phyloP scores from a whole-genome alignment of 1,140 invertebrate genomes.

The Brachionus rotundiformis region DNA sequence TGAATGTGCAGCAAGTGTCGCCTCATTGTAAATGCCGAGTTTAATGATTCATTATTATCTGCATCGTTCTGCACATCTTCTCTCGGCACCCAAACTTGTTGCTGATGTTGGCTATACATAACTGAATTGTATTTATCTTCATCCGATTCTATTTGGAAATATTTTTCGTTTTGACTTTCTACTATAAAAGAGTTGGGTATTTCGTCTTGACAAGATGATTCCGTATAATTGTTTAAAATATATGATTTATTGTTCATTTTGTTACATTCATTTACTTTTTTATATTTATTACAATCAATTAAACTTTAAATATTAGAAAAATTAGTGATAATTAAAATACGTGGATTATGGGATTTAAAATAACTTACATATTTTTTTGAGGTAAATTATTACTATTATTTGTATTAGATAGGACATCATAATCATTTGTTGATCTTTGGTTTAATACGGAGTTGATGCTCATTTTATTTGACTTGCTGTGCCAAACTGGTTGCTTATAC shows the following conservation, averaged over 20 bases:
- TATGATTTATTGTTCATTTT: not conserved
- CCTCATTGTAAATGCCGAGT: conserved; percentile 85
- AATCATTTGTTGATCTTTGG: not conserved
- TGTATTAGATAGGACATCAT: not conserved
- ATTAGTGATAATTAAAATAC: not conserved
- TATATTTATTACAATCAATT: not conserved
- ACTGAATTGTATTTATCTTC: not conserved
- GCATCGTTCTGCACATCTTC: not conserved
- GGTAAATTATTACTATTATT: conserved; percentile 6
- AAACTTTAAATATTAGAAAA: not conserved
- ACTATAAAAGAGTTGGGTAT: not conserved
- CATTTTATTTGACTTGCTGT: not conserved
- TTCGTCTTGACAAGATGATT: not conserved
- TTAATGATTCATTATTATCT: conserved; percentile 57
- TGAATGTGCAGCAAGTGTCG: conserved; percentile 83
- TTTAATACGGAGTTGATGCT: not conserved
- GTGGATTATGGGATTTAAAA: not conserved
- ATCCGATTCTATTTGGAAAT: not conserved
- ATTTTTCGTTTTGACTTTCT: not conserved
- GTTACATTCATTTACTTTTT: not conserved
- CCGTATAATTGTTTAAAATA: not conserved
- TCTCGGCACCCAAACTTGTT: conserved; percentile 42
- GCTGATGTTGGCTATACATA: not conserved
- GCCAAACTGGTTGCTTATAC: not conserved
- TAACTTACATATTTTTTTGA: conserved; percentile 26